phyloP scores from a whole-genome alignment of 37 sponge, comb jelly and placozoan genomes.

The Cladorhizidae sp. region DNA sequence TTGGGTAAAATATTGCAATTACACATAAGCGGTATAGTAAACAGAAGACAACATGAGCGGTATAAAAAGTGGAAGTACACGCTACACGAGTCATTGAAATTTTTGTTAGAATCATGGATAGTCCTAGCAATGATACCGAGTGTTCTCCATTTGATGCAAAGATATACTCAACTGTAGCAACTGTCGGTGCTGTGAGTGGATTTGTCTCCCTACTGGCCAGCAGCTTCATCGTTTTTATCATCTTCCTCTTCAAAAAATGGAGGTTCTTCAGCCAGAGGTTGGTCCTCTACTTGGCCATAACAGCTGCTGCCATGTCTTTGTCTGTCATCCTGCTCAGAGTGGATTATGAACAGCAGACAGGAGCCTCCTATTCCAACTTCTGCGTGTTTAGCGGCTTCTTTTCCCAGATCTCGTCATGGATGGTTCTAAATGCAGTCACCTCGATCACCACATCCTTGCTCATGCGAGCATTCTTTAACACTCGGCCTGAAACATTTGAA shows the following conservation, averaged over 20 bases:
- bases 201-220: conserved; percentile 19
- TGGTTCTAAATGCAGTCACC: conserved; percentile 1
- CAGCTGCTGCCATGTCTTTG: conserved; percentile 32
- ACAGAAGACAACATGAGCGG: too few species aligned
- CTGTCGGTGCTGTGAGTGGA: not conserved
- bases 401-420: not conserved
- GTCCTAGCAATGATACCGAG: too few species aligned
- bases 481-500: conserved; percentile 7
- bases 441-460: conserved; percentile 21
- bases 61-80: too few species aligned
- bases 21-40: too few species aligned
- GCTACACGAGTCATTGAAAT: too few species aligned
- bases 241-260: conserved; percentile 75
- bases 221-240: conserved; percentile 44
- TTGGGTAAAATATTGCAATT: too few species aligned
- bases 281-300: conserved; percentile 64
- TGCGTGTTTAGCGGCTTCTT: conserved; percentile 43
- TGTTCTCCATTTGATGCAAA: conserved; percentile 4
- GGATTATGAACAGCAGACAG: not conserved
- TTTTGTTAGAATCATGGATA: too few species aligned
- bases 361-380: not conserved
- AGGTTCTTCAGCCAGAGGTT: conserved; percentile 69
- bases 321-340: conserved; percentile 13
- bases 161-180: not conserved
- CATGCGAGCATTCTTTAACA: conserved; percentile 16